These are phyloP conservation scores for Aepyceros melampus DNA, from an alignment of 2,113 vertebrate species.

Conservation along the genomic window DNA sequence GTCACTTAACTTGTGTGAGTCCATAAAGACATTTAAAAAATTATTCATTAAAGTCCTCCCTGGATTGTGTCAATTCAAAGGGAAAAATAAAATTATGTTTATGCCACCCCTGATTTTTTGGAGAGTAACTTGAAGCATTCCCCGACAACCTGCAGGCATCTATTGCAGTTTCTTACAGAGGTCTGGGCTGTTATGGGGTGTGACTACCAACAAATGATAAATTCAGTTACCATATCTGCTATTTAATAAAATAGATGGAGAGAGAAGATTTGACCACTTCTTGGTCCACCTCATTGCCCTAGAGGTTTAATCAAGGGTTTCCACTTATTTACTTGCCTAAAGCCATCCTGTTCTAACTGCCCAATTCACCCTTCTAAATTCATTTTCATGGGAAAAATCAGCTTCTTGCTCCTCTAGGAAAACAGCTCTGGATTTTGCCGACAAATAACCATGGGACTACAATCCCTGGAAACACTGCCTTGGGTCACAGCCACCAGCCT, in stretches of 20 bases:
- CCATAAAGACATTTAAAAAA: neutral
- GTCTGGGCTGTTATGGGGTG: neutral
- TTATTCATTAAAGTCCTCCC: neutral
- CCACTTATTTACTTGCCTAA: neutral
- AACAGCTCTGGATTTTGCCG: conserved; percentile 1
- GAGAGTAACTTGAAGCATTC: neutral
- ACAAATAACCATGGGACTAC: conserved; percentile 4
- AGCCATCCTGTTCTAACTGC: neutral
- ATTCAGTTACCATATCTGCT: neutral
- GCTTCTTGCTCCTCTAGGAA: neutral
- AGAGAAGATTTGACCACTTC: neutral
- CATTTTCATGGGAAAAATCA: conserved; percentile 31
- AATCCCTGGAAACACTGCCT: conserved; percentile 31
- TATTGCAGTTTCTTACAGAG: conserved; percentile 1
- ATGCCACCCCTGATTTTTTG: neutral
- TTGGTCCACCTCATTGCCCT: neutral
- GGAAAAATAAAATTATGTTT: neutral
- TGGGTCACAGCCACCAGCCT: conserved; percentile 19
- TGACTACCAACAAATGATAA: neutral
- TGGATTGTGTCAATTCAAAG: neutral
- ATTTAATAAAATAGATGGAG: neutral
- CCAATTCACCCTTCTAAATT: conserved; percentile 2
- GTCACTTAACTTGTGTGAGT: neutral
- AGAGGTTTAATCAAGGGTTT: conserved; percentile 27
- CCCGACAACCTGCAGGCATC: neutral